Evolutionary conservation across 2,797 vertebrate genomes (phyloP), one percentile per base, ranked within the genome.

Genomic region (Siniperca obscura): DNA sequence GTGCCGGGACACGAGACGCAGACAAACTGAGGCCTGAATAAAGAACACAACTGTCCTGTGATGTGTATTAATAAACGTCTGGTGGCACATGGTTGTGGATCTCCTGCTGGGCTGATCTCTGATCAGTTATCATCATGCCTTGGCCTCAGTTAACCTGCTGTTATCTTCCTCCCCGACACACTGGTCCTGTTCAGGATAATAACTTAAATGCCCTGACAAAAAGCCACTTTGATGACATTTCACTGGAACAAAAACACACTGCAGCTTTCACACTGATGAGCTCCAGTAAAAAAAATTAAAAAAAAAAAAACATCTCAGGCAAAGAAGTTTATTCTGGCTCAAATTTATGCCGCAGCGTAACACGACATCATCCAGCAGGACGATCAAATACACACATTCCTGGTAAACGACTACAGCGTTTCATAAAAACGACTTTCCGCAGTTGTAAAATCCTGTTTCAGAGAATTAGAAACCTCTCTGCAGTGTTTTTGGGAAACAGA

Each of bases 51-150:
- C 71, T 61, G 78, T 81, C 64, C 59, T n/a, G 66, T 38, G 76
- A 38, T 7, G 42, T 14, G 42, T 82, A 78, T 82, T 70, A 81
- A 88, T 82, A 83, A 79, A 66, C 16, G 1, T 74, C 34, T 59
- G 73, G 21, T 0, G 57, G 72, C 81, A 84, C 76, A 61, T 84
- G 84, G 38, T 55, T n/a, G 8, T 21, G 13, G 56, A 62, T 61
- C 66, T 83, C 34, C 80, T 76, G 75, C 55, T 48, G 50, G 55
- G 14, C 62, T n/a, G 72, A 66, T 30, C 67, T 44, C 2, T 13
- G 46, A 46, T 34, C 53, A 6, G 52, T 7, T 0, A 4, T 36
- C 1, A 8, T 21, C 16, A 4, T 4, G 16, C 25, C 70, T 30
- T 2, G 19, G 56, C 78, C 75, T 70, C 3, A 36, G 27, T n/a